phyloP scores from a whole-genome alignment of 64 coral and sea anemone genomes.

The Actinia tenebrosa region DNA sequence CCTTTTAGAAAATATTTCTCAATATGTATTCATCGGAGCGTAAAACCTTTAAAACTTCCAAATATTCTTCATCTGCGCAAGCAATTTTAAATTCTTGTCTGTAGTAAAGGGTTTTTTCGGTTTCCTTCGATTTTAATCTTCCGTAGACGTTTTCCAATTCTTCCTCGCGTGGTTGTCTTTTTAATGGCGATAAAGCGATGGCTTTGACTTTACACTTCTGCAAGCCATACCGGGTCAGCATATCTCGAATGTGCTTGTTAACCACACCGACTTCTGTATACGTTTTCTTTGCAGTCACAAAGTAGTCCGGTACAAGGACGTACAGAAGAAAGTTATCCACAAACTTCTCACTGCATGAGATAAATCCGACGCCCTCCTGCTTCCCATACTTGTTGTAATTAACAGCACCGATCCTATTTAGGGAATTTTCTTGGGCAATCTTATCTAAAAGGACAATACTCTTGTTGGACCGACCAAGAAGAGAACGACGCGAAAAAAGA shows the following conservation, averaged over 20 bases:
- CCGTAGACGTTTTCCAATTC: constrained; percentile 24
- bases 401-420: constrained; percentile 21
- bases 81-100: background rate
- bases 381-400: constrained; percentile 36
- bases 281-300: constrained; percentile 10
- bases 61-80: background rate
- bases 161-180: background rate
- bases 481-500: no score
- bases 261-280: constrained; percentile 24
- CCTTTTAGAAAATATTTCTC: constrained; percentile 13
- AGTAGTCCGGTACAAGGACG: constrained; percentile 14
- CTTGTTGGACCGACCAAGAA: no score
- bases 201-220: constrained; percentile 38
- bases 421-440: constrained; percentile 38
- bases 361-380: constrained; percentile 30
- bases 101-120: background rate
- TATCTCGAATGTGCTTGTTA: constrained; percentile 20
- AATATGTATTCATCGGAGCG: constrained; percentile 15
- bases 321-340: constrained; percentile 37
- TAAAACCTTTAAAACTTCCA: background rate
- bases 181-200: background rate
- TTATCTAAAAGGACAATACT: constrained; percentile 28
- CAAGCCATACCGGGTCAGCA: constrained; percentile 18
- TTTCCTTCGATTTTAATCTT: constrained; percentile 6
- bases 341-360: constrained; percentile 25